A percentile compares a stretch with the other conserved stretches of the same genome.
Evolutionary conservation across 2,888 invertebrate species (phyloP).

Genomic region (Drosophila subsilvestris): DNA sequence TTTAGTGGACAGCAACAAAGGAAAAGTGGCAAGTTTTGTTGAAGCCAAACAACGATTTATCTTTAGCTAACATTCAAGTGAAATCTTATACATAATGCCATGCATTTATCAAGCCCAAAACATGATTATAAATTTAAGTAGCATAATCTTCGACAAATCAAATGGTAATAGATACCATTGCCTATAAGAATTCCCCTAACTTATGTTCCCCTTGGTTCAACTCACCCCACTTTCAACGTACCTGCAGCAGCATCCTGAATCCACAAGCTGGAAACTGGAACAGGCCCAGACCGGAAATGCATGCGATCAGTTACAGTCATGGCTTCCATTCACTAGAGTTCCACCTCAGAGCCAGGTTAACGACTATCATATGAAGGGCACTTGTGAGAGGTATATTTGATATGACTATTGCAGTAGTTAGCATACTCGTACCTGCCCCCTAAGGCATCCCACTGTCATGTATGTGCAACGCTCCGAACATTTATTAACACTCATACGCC

Average conservation of each 20-base stretch:
- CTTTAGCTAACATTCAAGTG: not conserved
- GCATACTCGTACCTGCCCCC: not conserved
- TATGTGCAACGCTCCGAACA: not conserved
- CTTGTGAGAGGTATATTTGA: not conserved
- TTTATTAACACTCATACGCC: conserved; percentile 14
- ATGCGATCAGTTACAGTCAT: not conserved
- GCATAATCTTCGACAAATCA: too few species aligned
- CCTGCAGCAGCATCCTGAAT: not conserved
- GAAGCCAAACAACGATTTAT: conserved; percentile 17
- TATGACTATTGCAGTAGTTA: not conserved
- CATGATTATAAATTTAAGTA: too few species aligned
- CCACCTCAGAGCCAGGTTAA: not conserved
- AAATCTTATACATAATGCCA: too few species aligned
- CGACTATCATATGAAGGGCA: not conserved
- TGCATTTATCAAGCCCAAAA: too few species aligned
- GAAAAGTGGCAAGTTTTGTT: conserved; percentile 8
- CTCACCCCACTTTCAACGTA: not conserved
- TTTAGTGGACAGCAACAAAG: conserved; percentile 10
- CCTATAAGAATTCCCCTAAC: too few species aligned
- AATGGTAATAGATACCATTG: too few species aligned
- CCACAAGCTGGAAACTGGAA: not conserved
- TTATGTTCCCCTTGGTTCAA: not conserved
- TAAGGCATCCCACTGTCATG: not conserved
- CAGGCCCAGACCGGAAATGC: not conserved
- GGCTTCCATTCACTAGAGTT: not conserved